These are phyloP conservation scores for Lasiurus borealis DNA, from an alignment of 2,113 vertebrate species.

Conservation along the genomic window DNA sequence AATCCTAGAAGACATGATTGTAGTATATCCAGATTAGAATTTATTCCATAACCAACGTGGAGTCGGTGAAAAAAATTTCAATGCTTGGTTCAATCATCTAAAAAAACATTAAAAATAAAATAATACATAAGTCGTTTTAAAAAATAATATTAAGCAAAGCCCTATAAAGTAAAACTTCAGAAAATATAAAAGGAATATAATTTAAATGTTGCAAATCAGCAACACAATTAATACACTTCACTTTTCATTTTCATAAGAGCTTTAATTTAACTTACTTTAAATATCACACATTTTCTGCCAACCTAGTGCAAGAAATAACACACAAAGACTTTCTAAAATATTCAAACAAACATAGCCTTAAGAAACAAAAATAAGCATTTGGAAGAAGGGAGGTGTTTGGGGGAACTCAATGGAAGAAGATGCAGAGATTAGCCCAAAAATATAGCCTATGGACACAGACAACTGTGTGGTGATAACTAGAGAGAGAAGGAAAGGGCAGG, in stretches of 20 bases:
- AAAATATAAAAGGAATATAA: slow-evolving; percentile 15
- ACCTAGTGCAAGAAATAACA: neutral
- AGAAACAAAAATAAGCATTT: neutral
- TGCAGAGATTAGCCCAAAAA: neutral
- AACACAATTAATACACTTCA: neutral
- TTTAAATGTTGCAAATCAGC: neutral
- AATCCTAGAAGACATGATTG: neutral
- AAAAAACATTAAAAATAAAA: neutral
- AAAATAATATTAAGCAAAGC: neutral
- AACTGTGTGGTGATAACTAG: neutral
- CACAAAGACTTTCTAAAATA: neutral
- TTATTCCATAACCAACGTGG: neutral
- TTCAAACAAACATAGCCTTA: neutral
- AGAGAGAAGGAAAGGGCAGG: too few relatives aligned
- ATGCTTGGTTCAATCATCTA: neutral
- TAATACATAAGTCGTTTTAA: slow-evolving; percentile 21
- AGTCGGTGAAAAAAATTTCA: neutral
- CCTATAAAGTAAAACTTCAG: neutral
- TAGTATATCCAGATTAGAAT: neutral
- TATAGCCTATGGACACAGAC: neutral
- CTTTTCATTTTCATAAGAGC: neutral
- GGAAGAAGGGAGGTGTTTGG: neutral
- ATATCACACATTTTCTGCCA: neutral
- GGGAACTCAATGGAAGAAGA: neutral
- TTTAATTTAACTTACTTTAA: slow-evolving; percentile 35